phyloP scores from a whole-genome alignment of 2,888 invertebrate genomes.

The Pachymerium ferrugineum region DNA sequence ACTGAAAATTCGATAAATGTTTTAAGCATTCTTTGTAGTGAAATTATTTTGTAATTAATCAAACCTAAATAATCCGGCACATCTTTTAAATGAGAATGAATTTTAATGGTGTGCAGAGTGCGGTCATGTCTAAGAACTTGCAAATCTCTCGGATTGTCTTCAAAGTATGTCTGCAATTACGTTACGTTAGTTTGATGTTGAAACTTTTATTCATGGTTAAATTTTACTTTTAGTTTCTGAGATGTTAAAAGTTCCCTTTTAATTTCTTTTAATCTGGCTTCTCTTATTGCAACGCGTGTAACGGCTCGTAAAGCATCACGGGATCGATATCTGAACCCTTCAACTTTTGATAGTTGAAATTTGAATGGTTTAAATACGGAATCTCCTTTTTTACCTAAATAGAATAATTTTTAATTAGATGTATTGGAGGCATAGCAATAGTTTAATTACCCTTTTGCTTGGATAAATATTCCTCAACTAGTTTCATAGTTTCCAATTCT shows the following conservation, averaged over 20 bases:
- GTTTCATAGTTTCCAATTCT: slow-evolving; percentile 66
- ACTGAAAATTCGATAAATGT: not conserved
- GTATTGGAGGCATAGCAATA: too few species aligned
- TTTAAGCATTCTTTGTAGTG: not conserved
- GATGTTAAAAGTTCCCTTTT: slow-evolving; percentile 88
- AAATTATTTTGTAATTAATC: not conserved
- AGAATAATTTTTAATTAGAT: not conserved
- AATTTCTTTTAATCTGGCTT: slow-evolving; percentile 92
- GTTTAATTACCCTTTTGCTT: not conserved
- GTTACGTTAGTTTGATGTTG: not conserved
- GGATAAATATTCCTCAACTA: slow-evolving; percentile 65
- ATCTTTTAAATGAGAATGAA: slow-evolving; percentile 77
- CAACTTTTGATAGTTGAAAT: slow-evolving; percentile 91
- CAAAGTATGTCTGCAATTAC: slow-evolving; percentile 73
- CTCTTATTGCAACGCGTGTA: slow-evolving; percentile 85
- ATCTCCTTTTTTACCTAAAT: slow-evolving; percentile 32
- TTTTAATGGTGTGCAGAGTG: slow-evolving; percentile 73
- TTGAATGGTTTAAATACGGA: slow-evolving; percentile 69
- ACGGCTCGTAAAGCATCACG: slow-evolving; percentile 93
- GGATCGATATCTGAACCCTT: slow-evolving; percentile 90
- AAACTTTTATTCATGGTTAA: not conserved
- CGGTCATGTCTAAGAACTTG: slow-evolving; percentile 64
- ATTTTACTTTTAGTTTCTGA: slow-evolving; percentile 73
- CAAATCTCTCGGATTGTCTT: slow-evolving; percentile 82
- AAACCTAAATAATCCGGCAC: slow-evolving; percentile 78